Conservation (phyloP, 2,113 vertebrate species). For the Canis aureus region DNA sequence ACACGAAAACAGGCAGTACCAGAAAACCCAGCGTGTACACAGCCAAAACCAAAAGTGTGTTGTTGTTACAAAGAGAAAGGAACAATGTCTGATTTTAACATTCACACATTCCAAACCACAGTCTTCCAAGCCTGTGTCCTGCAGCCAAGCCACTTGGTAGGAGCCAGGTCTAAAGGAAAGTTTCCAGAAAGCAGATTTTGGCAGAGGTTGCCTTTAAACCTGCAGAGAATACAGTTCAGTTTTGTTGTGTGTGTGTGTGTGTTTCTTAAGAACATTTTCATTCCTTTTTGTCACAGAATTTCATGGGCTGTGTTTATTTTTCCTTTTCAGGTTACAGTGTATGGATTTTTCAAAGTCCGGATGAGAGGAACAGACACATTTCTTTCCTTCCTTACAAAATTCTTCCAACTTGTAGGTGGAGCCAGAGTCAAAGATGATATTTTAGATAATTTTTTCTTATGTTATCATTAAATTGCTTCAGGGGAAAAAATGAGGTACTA, state of each 20-base stretch:
- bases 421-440: conserved; percentile 73
- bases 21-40: background rate
- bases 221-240: conserved; percentile 79
- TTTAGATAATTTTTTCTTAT: conserved; percentile 66
- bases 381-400: conserved; percentile 74
- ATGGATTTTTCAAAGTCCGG: conserved; percentile 79
- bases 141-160: conserved; percentile 80
- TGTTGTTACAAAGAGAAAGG: conserved; percentile 74
- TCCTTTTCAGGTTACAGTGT: conserved; percentile 80
- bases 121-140: conserved; percentile 76
- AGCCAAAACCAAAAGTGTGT: conserved; percentile 74
- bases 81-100: conserved; percentile 75
- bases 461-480: conserved; percentile 73
- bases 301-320: conserved; percentile 83
- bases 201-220: conserved; percentile 73
- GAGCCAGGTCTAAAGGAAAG: conserved; percentile 85
- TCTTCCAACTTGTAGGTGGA: conserved; percentile 69
- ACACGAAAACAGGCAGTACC: conserved; percentile 53
- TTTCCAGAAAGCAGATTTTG: conserved; percentile 83
- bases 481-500: conserved; percentile 53
- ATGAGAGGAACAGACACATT: conserved; percentile 80
- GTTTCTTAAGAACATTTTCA: conserved; percentile 82
- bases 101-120: conserved; percentile 80
- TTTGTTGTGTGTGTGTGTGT: conserved; percentile 13
- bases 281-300: conserved; percentile 82